Percentiles rank a stretch among this genome's conserved stretches.
Conservation (phyloP, 2,113 vertebrate genomes). For the Condylura cristata region DNA sequence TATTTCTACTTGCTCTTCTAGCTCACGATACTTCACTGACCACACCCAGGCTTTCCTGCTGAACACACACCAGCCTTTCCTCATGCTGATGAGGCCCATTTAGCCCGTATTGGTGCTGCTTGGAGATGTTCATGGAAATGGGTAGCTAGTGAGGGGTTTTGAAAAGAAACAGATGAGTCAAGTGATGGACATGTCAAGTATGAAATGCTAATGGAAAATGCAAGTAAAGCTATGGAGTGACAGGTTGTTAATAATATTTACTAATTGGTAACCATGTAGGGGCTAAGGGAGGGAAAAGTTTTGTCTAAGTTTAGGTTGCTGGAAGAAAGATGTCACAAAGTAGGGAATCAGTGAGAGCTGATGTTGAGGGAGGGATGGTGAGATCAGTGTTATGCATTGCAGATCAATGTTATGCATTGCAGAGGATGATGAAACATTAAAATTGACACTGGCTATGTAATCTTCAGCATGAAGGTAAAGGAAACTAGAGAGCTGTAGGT, state of each 20-base stretch:
- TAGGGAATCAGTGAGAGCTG: background rate
- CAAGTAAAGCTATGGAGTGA: background rate
- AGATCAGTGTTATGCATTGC: background rate
- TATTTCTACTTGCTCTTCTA: background rate
- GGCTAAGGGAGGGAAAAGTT: background rate
- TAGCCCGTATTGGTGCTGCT: background rate
- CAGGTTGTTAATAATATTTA: background rate
- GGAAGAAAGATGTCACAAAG: slow-evolving; percentile 6
- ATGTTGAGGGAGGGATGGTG: background rate
- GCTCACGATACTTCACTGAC: background rate
- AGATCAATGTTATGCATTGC: background rate
- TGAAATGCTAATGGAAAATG: background rate
- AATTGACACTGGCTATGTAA: background rate
- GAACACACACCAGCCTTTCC: background rate
- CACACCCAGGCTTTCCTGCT: background rate
- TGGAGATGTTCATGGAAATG: background rate
- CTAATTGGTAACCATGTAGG: background rate
- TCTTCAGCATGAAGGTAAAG: background rate
- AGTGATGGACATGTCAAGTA: background rate
- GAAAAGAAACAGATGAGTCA: background rate
- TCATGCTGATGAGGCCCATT: background rate
- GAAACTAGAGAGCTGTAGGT: background rate
- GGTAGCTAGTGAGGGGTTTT: background rate
- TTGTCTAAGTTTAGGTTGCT: background rate
- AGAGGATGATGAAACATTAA: background rate